These are phyloP conservation scores for Ladona fulva DNA, from an alignment of 1,140 invertebrate genomes.

Conservation along the genomic window DNA sequence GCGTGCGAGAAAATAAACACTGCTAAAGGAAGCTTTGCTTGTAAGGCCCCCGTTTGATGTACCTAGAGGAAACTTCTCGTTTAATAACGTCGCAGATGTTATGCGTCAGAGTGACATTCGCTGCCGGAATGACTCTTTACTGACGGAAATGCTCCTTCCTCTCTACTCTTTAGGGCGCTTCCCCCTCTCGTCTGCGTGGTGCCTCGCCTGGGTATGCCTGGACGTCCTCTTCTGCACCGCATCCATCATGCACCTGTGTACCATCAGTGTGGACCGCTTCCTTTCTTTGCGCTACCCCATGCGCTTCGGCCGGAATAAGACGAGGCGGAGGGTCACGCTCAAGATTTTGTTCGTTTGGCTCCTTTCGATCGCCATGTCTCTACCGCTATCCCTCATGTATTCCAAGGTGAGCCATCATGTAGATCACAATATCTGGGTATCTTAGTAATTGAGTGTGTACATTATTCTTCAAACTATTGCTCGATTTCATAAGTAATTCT, in stretches of 20 bases:
- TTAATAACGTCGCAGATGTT: too few species aligned
- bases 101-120: too few species aligned
- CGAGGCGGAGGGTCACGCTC: slow-evolving; percentile 68
- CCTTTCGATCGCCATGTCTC: slow-evolving; percentile 77
- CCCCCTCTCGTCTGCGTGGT: slow-evolving; percentile 68
- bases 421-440: too few species aligned
- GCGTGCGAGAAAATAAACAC: too few species aligned
- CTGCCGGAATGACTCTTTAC: too few species aligned
- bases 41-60: too few species aligned
- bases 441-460: too few species aligned
- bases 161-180: slow-evolving; percentile 59
- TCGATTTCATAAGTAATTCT: too few species aligned
- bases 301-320: slow-evolving; percentile 84
- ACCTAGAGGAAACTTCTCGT: too few species aligned
- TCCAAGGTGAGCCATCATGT: slow-evolving; percentile 51
- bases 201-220: slow-evolving; percentile 77
- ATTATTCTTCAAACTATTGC: too few species aligned
- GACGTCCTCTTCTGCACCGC: slow-evolving; percentile 94
- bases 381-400: slow-evolving; percentile 80
- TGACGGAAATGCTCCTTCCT: neutral
- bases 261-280: slow-evolving; percentile 88
- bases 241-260: slow-evolving; percentile 92
- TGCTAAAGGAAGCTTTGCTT: too few species aligned
- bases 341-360: slow-evolving; percentile 90
- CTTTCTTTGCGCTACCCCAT: slow-evolving; percentile 76